phyloP scores from a whole-genome alignment of 2,888 invertebrate species.

The Thereva nobilitata region DNA sequence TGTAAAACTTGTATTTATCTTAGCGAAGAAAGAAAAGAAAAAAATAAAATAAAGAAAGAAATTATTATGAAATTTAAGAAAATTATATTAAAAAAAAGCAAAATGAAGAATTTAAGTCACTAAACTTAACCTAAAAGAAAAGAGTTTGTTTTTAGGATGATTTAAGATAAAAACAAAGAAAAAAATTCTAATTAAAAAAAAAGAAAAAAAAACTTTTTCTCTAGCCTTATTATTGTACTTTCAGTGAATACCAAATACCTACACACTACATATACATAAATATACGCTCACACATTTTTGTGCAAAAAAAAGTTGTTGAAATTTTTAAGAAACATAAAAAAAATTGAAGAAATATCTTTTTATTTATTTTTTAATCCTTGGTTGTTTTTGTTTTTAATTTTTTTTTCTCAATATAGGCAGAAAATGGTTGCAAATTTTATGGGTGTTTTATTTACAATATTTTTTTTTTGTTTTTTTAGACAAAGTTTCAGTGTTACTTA shows the following conservation, averaged over 20 bases:
- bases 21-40: constrained; percentile 29
- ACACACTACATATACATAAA: constrained; percentile 2
- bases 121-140: constrained; percentile 28
- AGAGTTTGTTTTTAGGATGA: constrained; percentile 23
- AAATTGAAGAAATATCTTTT: too few relatives aligned
- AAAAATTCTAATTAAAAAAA: constrained; percentile 20
- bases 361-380: too few relatives aligned
- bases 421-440: too few relatives aligned
- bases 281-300: constrained; percentile 13
- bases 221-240: constrained; percentile 27
- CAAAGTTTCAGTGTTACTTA: too few relatives aligned
- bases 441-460: too few relatives aligned
- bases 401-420: too few relatives aligned
- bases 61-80: constrained; percentile 16
- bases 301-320: too few relatives aligned
- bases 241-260: constrained; percentile 34
- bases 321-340: too few relatives aligned
- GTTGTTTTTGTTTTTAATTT: too few relatives aligned
- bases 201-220: constrained; percentile 22
- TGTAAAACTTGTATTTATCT: constrained; percentile 27
- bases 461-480: too few relatives aligned
- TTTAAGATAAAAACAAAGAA: constrained; percentile 2
- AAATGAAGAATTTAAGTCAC: constrained; percentile 28
- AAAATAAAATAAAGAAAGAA: constrained; percentile 14
- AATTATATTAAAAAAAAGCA: constrained; percentile 25